phyloP scores from a whole-genome alignment of 2,797 vertebrate genomes.

The Adelosebastes latens region DNA sequence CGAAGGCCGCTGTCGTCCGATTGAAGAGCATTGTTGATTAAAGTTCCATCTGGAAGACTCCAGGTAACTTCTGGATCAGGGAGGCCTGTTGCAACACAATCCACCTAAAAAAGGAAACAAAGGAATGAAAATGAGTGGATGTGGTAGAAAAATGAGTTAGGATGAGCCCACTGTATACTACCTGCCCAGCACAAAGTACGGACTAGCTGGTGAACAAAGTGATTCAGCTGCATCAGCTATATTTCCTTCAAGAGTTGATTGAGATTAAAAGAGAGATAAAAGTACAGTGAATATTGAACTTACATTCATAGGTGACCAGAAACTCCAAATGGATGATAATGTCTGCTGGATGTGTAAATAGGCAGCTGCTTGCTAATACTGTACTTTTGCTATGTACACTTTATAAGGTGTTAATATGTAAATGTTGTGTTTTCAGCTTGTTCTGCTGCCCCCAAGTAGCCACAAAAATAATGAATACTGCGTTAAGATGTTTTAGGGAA shows the following conservation, averaged over 20 bases:
- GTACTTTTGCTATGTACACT: neutral
- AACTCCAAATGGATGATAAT: neutral
- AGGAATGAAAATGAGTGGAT: neutral
- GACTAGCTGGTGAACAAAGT: no score
- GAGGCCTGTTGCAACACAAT: slow-evolving; percentile 85
- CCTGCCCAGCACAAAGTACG: neutral
- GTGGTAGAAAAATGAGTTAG: neutral
- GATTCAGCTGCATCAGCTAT: no score
- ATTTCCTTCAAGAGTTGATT: no score
- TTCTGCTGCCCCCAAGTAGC: neutral
- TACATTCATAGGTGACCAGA: neutral
- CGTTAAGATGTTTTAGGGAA: neutral
- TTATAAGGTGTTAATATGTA: neutral
- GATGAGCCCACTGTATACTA: neutral
- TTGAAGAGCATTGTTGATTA: slow-evolving; percentile 85
- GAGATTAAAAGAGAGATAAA: neutral
- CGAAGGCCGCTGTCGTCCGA: slow-evolving; percentile 82
- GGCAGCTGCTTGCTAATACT: neutral
- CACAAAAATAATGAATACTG: neutral
- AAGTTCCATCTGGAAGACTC: slow-evolving; percentile 86
- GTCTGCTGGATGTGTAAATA: neutral
- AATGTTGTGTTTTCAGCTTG: neutral
- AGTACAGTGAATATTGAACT: neutral
- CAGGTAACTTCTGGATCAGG: slow-evolving; percentile 86
- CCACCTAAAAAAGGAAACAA: slow-evolving; percentile 65